Base-by-base conservation (phyloP, 2,888 invertebrate genomes). In the Drosophila mayaguana region DNA sequence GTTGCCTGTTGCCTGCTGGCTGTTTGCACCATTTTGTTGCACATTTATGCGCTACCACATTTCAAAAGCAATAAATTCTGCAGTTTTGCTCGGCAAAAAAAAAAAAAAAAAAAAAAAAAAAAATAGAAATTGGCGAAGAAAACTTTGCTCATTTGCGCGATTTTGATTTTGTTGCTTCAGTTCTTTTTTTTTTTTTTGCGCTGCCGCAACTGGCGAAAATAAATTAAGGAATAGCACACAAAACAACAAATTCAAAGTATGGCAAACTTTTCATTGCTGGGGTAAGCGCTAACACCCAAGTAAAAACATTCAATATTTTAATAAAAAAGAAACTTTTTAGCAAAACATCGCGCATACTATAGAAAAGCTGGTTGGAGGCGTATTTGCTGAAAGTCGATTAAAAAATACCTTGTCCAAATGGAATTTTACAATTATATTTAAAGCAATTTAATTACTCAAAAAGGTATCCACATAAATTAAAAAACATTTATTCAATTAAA, bases 41-140 rank as follows among this genome's bases (percentile, higher is more conserved):
- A 85, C 88, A 82, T 89, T 87, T 86, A 83, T 81, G 80, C 81
- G 80, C 75, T 81, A 78, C 85, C 85, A 78, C 87, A 85, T 89
- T 85, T 81, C 75, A 77, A 85, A 88, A 81, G 87, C 89, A 80
- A 90, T 90, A 90, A 90, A 88, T 90, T 88, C 63, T 61, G 68
- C 85, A 76, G 78, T 72, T 75, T 87, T 80, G 50, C 73, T 61
- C 69, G 55, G 48, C 68, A 72, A 78, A 16, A 76, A 65, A 68
- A 63, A n/a, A 42, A 40, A 34, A 48, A 42, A 18, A 36, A 38
- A 38, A 14, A 38, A 36, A 36, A 14, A 4, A 16, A n/a, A 20
- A 34, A 32, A 34, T 38, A 48, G 67, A 56, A 63, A 75, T 57
- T 56, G 54, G 42, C 55, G 42, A 63, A 68, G 64, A 77, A 81